A percentile compares a stretch with the other conserved stretches of the same genome.
Conservation (phyloP, 2,888 invertebrate genomes). For the Oconnorella tubifera region DNA sequence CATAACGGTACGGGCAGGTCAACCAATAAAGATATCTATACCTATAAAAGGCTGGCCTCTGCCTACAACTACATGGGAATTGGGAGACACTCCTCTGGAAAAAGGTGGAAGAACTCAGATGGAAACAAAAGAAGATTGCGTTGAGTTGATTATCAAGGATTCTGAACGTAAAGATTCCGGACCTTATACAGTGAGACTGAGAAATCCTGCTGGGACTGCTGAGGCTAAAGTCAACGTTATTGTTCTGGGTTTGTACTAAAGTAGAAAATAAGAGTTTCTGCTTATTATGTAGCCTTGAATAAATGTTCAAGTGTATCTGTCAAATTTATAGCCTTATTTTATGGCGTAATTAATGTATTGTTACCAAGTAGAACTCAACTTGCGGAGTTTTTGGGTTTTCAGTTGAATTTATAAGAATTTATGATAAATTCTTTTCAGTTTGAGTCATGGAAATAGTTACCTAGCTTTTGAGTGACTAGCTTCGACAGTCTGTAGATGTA, state of each 20-base stretch:
- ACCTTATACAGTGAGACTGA: conserved; percentile 83
- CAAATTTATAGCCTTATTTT: too few species aligned
- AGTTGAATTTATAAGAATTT: too few species aligned
- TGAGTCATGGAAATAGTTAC: too few species aligned
- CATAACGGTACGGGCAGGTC: conserved; percentile 93
- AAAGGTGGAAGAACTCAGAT: conserved; percentile 22
- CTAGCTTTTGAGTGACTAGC: too few species aligned
- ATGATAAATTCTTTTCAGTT: too few species aligned
- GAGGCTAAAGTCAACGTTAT: conserved; percentile 91
- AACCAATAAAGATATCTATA: conserved; percentile 94
- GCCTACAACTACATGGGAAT: conserved; percentile 84
- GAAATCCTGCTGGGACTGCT: conserved; percentile 92
- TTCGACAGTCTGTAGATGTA: too few species aligned
- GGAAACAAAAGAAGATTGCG: conserved; percentile 64
- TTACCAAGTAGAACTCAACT: too few species aligned
- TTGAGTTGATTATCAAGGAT: conserved; percentile 87
- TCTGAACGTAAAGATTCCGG: conserved; percentile 85
- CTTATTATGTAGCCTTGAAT: too few species aligned
- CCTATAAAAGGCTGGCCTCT: conserved; percentile 91
- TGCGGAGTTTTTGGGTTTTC: too few species aligned
- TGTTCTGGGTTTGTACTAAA: conserved; percentile 65
- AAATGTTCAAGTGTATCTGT: too few species aligned
- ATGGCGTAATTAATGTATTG: too few species aligned
- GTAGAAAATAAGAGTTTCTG: not conserved
- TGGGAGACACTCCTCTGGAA: conserved; percentile 17